Percentiles rank a stretch among this genome's conserved stretches.
Evolutionary conservation across 92 coral and sea anemone genomes (phyloP).

Genomic region (Zoanthus sansibaricus): DNA sequence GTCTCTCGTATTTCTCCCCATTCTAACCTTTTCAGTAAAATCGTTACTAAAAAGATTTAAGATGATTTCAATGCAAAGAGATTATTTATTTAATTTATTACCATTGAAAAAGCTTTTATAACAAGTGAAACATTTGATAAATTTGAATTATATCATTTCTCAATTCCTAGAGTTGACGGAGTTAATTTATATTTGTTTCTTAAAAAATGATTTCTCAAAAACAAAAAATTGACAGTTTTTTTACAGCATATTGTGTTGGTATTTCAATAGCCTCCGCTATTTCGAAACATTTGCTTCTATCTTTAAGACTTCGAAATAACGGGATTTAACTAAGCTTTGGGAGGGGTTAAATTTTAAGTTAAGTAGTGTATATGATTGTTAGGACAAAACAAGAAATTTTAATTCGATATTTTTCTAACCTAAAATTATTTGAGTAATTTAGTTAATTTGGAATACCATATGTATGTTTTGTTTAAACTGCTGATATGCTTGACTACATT

Average conservation of each 20-base stretch:
- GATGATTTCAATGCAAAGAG: not conserved
- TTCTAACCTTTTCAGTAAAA: no score
- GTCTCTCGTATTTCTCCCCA: no score
- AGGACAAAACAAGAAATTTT: no score
- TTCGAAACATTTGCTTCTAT: no score
- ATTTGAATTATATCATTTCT: not conserved
- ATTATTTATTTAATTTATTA: slow-evolving; percentile 16
- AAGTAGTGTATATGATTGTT: no score
- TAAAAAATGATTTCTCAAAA: not conserved
- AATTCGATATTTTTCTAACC: no score
- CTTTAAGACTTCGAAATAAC: no score
- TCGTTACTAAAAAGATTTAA: not conserved
- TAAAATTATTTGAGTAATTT: no score
- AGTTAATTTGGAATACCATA: not conserved
- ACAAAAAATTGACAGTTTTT: not conserved
- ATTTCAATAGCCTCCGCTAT: no score
- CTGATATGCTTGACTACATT: not conserved
- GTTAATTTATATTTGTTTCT: not conserved
- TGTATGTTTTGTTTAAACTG: not conserved
- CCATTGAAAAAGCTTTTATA: not conserved
- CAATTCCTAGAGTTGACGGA: not conserved
- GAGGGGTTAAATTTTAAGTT: no score
- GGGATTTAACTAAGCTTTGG: no score
- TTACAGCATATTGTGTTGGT: no score
- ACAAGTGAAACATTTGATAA: not conserved